Percentiles rank a stretch among this genome's conserved stretches.
Conservation (phyloP, 2,888 invertebrate genomes). For the Pantelozetes paolii region DNA sequence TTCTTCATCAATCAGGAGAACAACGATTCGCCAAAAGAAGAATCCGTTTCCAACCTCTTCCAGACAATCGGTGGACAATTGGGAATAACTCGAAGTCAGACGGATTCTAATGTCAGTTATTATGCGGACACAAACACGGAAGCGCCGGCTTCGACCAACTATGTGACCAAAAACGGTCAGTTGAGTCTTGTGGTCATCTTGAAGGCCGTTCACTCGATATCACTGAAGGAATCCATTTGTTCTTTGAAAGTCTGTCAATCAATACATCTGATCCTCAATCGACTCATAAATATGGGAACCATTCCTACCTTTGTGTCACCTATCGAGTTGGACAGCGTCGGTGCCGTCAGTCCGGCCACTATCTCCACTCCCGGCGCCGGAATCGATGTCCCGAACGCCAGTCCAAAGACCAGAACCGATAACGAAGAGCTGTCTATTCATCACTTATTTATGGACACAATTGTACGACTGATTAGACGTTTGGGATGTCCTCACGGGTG, state of each 20-base stretch:
- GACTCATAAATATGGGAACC: constrained; percentile 77
- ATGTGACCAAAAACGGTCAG: constrained; percentile 91
- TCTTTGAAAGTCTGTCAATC: constrained; percentile 86
- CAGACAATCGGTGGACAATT: constrained; percentile 58
- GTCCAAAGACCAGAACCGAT: neutral
- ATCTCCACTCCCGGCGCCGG: neutral
- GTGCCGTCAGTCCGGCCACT: constrained; percentile 14
- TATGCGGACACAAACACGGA: constrained; percentile 78
- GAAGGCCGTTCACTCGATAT: constrained; percentile 79
- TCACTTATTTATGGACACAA: constrained; percentile 68
- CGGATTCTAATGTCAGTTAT: constrained; percentile 72
- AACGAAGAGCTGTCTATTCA: constrained; percentile 53
- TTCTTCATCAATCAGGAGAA: constrained; percentile 67
- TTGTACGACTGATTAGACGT: constrained; percentile 71
- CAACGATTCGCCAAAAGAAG: constrained; percentile 45
- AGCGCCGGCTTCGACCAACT: constrained; percentile 79
- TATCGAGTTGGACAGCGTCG: neutral
- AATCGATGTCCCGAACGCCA: neutral
- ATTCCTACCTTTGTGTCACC: constrained; percentile 17
- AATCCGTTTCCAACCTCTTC: constrained; percentile 14
- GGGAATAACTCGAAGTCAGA: constrained; percentile 75
- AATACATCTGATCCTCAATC: constrained; percentile 83
- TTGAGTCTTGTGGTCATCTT: constrained; percentile 83
- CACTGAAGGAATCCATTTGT: constrained; percentile 74
- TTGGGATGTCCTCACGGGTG: constrained; percentile 95